phyloP scores from a whole-genome alignment of 1,140 invertebrate species.

The Musca domestica region DNA sequence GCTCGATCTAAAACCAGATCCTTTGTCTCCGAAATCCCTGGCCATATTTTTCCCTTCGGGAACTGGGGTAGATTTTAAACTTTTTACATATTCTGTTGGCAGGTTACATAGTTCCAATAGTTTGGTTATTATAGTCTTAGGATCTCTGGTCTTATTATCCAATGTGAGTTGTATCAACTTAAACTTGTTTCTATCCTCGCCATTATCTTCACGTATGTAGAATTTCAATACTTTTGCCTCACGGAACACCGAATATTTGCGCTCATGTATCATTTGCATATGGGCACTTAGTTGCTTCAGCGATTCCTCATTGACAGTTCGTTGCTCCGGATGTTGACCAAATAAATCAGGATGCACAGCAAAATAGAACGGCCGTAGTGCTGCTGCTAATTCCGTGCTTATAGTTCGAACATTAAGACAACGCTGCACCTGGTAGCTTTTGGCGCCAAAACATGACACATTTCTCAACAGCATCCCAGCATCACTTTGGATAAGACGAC shows the following conservation, averaged over 20 bases:
- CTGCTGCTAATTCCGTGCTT: constrained; percentile 75
- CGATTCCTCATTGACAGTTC: constrained; percentile 89
- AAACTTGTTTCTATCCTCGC: constrained; percentile 57
- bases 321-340: constrained; percentile 82
- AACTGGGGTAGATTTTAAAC: constrained; percentile 41
- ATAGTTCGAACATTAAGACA: constrained; percentile 14
- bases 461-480: no score
- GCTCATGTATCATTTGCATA: constrained; percentile 58
- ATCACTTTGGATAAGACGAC: no score
- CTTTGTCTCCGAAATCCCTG: background rate
- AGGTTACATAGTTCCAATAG: constrained; percentile 79
- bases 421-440: no score
- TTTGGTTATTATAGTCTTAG: constrained; percentile 71
- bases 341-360: constrained; percentile 94
- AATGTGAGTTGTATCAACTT: constrained; percentile 72
- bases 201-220: constrained; percentile 69
- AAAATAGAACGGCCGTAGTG: constrained; percentile 90
- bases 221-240: constrained; percentile 62
- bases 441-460: no score
- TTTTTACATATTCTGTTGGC: constrained; percentile 79
- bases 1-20: constrained; percentile 30
- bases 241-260: constrained; percentile 59
- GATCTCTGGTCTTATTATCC: constrained; percentile 60
- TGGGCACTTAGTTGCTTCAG: constrained; percentile 83
- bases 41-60: background rate